Evolutionary conservation across 2,797 vertebrate species (phyloP).

Genomic region (Chromis chromis): DNA sequence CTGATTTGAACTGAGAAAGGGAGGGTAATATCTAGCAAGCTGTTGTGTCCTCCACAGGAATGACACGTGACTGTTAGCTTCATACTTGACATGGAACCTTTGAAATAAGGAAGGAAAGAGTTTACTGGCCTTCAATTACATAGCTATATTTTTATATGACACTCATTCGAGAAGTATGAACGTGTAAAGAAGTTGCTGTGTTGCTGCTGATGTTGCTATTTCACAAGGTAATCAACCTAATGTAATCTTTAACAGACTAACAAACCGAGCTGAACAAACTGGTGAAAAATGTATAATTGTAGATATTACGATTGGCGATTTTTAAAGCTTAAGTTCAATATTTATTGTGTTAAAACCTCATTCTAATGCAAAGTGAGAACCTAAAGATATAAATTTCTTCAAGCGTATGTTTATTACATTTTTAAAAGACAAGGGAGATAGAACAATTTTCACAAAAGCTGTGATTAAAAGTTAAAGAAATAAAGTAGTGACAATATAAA

Average conservation of each 20-base stretch:
- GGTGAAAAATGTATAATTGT: no score
- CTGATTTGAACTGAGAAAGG: slow-evolving; percentile 29
- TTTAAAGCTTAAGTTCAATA: no score
- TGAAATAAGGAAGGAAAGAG: not conserved
- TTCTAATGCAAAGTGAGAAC: no score
- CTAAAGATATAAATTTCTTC: no score
- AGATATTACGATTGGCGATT: no score
- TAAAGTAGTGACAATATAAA: no score
- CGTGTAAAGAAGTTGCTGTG: not conserved
- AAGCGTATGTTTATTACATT: no score
- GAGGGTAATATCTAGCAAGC: slow-evolving; percentile 2
- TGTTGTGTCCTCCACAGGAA: slow-evolving; percentile 9
- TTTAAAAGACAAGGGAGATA: no score
- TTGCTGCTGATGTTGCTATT: no score
- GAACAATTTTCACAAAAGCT: no score
- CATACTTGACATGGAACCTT: not conserved
- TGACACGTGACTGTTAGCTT: not conserved
- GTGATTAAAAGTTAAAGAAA: no score
- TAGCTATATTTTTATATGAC: not conserved
- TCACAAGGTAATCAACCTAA: not conserved
- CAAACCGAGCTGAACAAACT: not conserved
- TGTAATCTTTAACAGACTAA: not conserved
- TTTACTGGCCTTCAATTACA: not conserved
- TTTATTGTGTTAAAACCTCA: no score
- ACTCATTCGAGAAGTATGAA: not conserved